phyloP scores from a whole-genome alignment of 2,113 vertebrate species.

The Phoxinus phoxinus region DNA sequence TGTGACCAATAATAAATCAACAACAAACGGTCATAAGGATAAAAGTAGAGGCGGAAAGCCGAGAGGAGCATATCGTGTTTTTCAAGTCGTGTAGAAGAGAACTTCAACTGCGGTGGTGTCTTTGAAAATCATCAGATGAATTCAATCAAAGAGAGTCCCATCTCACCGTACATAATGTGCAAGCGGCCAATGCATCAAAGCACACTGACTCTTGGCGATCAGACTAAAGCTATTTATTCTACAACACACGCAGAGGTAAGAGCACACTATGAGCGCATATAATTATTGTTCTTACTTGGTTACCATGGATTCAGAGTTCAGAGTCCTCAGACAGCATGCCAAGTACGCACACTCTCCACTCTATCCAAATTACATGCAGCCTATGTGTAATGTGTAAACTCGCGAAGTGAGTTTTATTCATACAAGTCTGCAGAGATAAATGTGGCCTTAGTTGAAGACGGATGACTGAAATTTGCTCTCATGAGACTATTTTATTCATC shows the following conservation, averaged over 20 bases:
- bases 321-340: no score
- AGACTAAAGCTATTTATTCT: constrained; percentile 48
- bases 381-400: no score
- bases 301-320: no score
- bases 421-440: not conserved
- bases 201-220: constrained; percentile 56
- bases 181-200: constrained; percentile 58
- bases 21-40: not conserved
- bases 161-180: not conserved
- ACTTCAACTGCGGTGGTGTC: not conserved
- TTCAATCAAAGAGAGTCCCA: not conserved
- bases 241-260: constrained; percentile 65
- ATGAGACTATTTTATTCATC: no score
- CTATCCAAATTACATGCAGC: no score
- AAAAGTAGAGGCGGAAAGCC: not conserved
- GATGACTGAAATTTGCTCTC: not conserved
- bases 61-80: not conserved
- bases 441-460: not conserved
- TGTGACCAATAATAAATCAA: not conserved
- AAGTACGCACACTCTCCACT: no score
- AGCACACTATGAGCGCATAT: not conserved
- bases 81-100: not conserved
- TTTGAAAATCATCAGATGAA: not conserved
- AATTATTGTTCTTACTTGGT: no score
- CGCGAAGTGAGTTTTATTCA: not conserved